A percentile compares a stretch with the other conserved stretches of the same genome.
These are phyloP conservation scores for Stegostoma tigrinum DNA, from an alignment of 2,113 vertebrate genomes.

Conservation along the genomic window DNA sequence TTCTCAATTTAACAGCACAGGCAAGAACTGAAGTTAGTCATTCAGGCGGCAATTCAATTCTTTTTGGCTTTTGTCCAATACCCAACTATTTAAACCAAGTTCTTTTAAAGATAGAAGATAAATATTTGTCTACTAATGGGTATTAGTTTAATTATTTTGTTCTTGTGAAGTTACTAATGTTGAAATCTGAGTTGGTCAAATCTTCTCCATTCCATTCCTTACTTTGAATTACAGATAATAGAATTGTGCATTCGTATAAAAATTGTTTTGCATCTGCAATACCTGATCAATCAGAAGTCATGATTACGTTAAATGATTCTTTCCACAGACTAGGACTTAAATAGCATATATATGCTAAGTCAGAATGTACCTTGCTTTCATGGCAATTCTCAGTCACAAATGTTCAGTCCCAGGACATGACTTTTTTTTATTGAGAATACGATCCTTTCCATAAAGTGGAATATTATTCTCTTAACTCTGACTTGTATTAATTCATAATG, in stretches of 20 bases:
- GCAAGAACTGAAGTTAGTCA: not conserved
- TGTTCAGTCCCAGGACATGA: not conserved
- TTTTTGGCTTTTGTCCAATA: not conserved
- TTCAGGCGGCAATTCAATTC: not conserved
- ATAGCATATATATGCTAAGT: not conserved
- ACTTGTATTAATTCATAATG: conserved; percentile 13
- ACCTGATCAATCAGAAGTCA: not conserved
- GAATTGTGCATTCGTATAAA: not conserved
- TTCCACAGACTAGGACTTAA: not conserved
- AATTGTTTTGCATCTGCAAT: not conserved
- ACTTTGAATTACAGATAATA: not conserved
- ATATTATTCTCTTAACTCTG: conserved; percentile 1
- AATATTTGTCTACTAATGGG: not conserved
- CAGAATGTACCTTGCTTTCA: not conserved
- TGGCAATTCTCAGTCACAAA: not conserved
- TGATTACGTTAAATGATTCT: not conserved
- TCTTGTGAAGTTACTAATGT: not conserved
- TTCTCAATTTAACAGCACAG: not conserved
- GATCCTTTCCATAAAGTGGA: not conserved
- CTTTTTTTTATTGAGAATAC: not conserved
- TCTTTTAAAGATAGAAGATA: not conserved
- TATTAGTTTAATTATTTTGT: not conserved
- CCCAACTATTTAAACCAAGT: not conserved
- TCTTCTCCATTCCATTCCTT: not conserved
- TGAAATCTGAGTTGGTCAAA: not conserved